Base-by-base conservation (phyloP, 1,140 invertebrate species). In the Cotesia vestalis region DNA sequence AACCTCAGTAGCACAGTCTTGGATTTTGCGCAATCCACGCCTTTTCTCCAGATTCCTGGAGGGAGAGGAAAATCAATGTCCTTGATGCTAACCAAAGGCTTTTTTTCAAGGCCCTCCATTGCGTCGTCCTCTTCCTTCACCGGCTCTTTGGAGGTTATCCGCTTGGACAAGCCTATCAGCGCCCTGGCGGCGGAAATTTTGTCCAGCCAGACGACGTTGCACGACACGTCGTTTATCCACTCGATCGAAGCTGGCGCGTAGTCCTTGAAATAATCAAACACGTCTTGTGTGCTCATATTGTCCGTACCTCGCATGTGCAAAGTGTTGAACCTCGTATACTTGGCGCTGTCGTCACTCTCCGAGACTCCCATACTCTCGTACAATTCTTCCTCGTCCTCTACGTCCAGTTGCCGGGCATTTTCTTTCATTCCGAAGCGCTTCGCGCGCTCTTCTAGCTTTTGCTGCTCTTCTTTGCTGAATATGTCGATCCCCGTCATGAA, bases 221-320 rank as follows among this genome's bases (percentile, higher is more conserved):
- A 95, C 71, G 92, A 92, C 67, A 88, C 84, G 82, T 94, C 91
- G 88, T 93, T 92, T 69, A 95, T 91, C 93, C 93, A 95, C 85
- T 96, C 94, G 53, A 95, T 88, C 1, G 90, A 89, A 4, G 90
- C 85, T 51, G 94, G 93, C 68, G 89, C 89, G 86, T 92, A 94
- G 74, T 92, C 89, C 81, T 90, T 87, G 78, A 95, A 93, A 84
- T 95, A 95, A 75, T 90, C 89, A 79, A 95, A 92, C 35, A 95
- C 89, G 84, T 95, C 93, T 82, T 91, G 89, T 36, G 92, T 93
- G 74, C 87, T 92, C 88, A 95, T 91, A 12, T 93, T 89, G 77
- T 93, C 88, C 1, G 92, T 91, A 36, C 94, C 94, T 80, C 90
- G 85, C 76, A 95, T 88, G 82, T 95, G 92, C 55, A 96, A 82